Base-by-base conservation (phyloP, 2,888 invertebrate species). In the Archaeoteleia sp. region DNA sequence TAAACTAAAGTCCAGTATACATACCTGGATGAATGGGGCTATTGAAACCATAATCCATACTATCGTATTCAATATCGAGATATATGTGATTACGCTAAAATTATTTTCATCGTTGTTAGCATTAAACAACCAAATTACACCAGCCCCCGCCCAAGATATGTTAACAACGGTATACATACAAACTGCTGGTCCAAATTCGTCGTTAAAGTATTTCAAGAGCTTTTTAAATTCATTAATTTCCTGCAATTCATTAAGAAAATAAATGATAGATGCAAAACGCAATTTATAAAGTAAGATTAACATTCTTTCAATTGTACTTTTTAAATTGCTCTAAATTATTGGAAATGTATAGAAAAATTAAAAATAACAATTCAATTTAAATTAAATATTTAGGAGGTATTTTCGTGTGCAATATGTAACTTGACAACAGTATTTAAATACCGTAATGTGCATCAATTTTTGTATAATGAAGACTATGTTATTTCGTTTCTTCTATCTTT, bases 151-250 rank as follows among this genome's bases (percentile, higher is more conserved):
- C 88, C 92, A 93, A 1, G 92, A 89, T 34, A 92, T 81, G 85
- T 94, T 93, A 66, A 93, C 89, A 4, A 94, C 87, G 2, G 92
- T 92, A 77, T 93, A 91, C 71, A 94, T 87, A 77, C 93, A 93
- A 2, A 94, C 91, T 0, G 93, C 91, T 0, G 93, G 90, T 1
- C 93, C 90, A 34, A 94, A 87, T 78, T 92, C 91, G 70, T 91
- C 89, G 82, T 95, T 95, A 35, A 95, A 87, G 77, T 93, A 93
- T 71, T 90, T 90, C 13, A 95, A 83, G 54, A 94, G 86, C 78
- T 94, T 94, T 63, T 90, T 90, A 74, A 94, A 93, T 79, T 94
- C 94, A 0, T 91, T 88, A 65, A 94, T 90, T 87, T 94, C 93
- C 93, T 93, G 79, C 30, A 86, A 85, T 57, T 55, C 49, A n/a